Evolutionary conservation across 2,797 vertebrate genomes (phyloP), one percentile per base, ranked within the genome.

Genomic region (Cossypha dichroa): DNA sequence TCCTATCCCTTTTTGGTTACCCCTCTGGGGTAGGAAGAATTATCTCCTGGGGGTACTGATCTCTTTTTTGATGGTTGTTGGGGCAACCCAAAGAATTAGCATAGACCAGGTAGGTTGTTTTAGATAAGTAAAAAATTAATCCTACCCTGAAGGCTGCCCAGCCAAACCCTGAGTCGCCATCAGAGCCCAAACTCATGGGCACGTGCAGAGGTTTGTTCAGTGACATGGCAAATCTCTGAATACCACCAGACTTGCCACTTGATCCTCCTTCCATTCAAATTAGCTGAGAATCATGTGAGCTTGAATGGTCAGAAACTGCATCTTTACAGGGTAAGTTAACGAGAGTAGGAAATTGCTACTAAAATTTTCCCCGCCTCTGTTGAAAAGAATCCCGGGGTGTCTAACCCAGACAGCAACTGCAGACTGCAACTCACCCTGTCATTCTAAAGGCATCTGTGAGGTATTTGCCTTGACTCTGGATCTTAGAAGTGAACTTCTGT

Each of bases 391-490:
- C 95, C 91, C 9, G 26, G 93, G 85, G 85, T 90, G 87, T 89
- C 94, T 94, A 94, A 96, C 76, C 93, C 96, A 96, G 92, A 94
- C 94, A 70, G 88, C 93, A 94, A 95, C 87, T 94, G 90, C 83
- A 97, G 94, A 96, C 96, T 91, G 34, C 82, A 77, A 19, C 92
- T 92, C 68, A 91, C 55, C 48, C 17, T 95, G 93, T 95, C 95
- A 96, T 96, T 91, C 95, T 90, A 81, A 96, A 95, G 94, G 94
- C 94, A 95, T 95, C 95, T 96, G 69, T 0, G 73, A 95, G 95
- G 62, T 95, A 94, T 96, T 96, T 95, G 95, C 94, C 95, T 95
- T 84, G 85, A 93, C 94, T 95, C 85, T 85, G 73, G 73, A 78
- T 93, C 91, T 96, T 82, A 91, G 66, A 95, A 91, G 54, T 96